These are phyloP conservation scores for Onychorhynchus coronatus DNA, from an alignment of 2,113 vertebrate genomes.

Conservation along the genomic window DNA sequence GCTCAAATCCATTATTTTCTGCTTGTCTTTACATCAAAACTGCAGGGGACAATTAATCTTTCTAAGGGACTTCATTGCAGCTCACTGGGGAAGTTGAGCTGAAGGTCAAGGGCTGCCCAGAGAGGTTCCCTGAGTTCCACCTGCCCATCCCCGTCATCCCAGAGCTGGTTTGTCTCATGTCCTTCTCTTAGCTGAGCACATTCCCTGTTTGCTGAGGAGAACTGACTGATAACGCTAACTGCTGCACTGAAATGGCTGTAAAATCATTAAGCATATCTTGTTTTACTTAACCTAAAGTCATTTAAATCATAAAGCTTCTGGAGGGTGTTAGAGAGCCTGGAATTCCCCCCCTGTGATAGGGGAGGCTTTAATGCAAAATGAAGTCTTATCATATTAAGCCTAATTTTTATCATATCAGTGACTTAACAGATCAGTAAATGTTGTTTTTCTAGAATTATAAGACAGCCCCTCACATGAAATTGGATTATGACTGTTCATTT, in stretches of 20 bases:
- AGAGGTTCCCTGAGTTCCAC: neutral
- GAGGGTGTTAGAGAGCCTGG: neutral
- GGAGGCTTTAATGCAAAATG: neutral
- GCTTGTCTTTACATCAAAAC: neutral
- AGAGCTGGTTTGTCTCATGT: fast-evolving
- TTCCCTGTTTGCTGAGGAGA: neutral
- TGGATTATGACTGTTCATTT: constrained; percentile 19
- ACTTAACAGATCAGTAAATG: constrained; percentile 21
- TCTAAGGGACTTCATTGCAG: neutral
- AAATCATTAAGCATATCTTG: constrained; percentile 13
- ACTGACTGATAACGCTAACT: neutral
- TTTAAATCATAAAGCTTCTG: constrained; percentile 2
- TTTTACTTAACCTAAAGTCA: constrained; percentile 14
- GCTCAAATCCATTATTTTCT: neutral
- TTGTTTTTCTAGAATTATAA: constrained; percentile 13
- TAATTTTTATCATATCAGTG: constrained; percentile 35
- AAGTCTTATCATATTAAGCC: constrained; percentile 25
- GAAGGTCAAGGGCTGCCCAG: neutral
- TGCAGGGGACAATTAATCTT: neutral
- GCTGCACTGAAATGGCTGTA: neutral
- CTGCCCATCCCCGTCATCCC: neutral
- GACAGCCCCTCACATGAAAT: neutral
- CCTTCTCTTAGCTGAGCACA: neutral
- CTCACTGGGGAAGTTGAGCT: neutral
- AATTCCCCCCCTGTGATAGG: neutral